Percentiles rank a stretch among this genome's conserved stretches.
These are phyloP conservation scores for Eugnorisma glareosa DNA, from an alignment of 2,888 invertebrate genomes.

Conservation along the genomic window DNA sequence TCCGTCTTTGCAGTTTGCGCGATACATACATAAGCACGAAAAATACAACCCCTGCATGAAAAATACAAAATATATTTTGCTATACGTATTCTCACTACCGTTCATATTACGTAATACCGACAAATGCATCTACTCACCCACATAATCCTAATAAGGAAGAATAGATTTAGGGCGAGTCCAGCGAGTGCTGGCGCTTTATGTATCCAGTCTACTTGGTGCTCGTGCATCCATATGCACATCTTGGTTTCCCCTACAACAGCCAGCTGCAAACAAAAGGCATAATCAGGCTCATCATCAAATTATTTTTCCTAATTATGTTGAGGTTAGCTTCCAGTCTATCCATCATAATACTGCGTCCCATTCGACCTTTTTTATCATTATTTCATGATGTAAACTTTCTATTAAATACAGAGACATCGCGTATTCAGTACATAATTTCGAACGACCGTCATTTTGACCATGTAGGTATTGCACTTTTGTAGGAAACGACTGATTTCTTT, in stretches of 20 bases:
- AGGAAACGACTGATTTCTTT: too few relatives aligned
- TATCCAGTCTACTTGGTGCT: slow-evolving; percentile 96
- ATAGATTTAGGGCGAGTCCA: slow-evolving; percentile 95
- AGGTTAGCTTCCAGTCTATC: too few relatives aligned
- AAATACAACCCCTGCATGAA: background rate
- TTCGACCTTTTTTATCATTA: too few relatives aligned
- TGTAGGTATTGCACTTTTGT: too few relatives aligned
- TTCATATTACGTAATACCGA: background rate
- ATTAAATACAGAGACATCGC: too few relatives aligned
- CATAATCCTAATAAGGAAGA: slow-evolving; percentile 96
- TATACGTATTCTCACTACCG: background rate
- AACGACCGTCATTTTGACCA: too few relatives aligned
- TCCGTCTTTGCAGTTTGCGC: background rate
- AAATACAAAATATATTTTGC: background rate
- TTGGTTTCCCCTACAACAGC: slow-evolving; percentile 85
- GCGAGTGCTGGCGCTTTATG: slow-evolving; percentile 95
- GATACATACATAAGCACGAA: background rate
- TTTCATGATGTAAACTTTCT: too few relatives aligned
- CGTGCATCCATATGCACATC: slow-evolving; percentile 95
- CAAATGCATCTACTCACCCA: slow-evolving; percentile 92
- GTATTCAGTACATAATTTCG: too few relatives aligned
- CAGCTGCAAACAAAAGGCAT: slow-evolving; percentile 73
- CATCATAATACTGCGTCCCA: too few relatives aligned
- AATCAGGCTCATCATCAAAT: background rate
- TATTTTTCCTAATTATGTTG: too few relatives aligned